Evolutionary conservation across 2,113 vertebrate species (phyloP).

Genomic region (Nanorana parkeri): DNA sequence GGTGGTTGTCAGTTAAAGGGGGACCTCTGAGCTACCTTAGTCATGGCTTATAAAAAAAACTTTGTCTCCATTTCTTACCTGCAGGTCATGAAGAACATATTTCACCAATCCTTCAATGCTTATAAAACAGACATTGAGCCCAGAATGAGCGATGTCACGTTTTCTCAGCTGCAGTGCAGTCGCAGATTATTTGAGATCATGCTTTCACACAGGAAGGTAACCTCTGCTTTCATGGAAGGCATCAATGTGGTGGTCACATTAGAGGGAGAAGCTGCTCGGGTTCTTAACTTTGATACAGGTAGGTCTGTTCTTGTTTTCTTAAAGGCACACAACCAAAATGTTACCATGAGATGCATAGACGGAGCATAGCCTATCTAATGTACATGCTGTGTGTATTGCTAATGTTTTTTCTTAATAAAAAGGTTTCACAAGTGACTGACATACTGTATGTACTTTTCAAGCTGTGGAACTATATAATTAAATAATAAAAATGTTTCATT

Average conservation of each 20-base stretch:
- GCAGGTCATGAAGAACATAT: slow-evolving; percentile 81
- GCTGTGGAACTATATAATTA: too few species aligned
- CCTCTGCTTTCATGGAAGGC: slow-evolving; percentile 71
- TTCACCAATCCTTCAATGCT: slow-evolving; percentile 77
- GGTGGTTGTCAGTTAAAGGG: too few species aligned
- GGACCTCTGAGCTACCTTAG: too few species aligned
- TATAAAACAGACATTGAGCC: slow-evolving; percentile 78
- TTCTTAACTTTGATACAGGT: slow-evolving; percentile 79
- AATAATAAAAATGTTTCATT: too few species aligned
- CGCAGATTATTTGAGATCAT: slow-evolving; percentile 75
- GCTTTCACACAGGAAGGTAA: slow-evolving; percentile 75
- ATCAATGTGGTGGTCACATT: slow-evolving; percentile 75
- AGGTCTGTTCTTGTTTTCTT: slow-evolving; percentile 11
- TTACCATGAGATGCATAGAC: too few species aligned
- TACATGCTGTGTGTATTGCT: too few species aligned
- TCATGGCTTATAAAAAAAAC: too few species aligned
- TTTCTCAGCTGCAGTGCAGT: slow-evolving; percentile 74
- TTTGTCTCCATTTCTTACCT: background rate
- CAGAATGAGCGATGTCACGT: slow-evolving; percentile 68
- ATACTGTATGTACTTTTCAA: too few species aligned
- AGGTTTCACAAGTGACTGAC: too few species aligned
- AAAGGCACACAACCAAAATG: too few species aligned
- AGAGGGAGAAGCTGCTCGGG: slow-evolving; percentile 75
- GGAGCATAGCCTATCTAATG: too few species aligned
- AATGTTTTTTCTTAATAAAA: too few species aligned